Evolutionary conservation across 2,113 vertebrate genomes (phyloP).

Genomic region (Phycodurus eques): DNA sequence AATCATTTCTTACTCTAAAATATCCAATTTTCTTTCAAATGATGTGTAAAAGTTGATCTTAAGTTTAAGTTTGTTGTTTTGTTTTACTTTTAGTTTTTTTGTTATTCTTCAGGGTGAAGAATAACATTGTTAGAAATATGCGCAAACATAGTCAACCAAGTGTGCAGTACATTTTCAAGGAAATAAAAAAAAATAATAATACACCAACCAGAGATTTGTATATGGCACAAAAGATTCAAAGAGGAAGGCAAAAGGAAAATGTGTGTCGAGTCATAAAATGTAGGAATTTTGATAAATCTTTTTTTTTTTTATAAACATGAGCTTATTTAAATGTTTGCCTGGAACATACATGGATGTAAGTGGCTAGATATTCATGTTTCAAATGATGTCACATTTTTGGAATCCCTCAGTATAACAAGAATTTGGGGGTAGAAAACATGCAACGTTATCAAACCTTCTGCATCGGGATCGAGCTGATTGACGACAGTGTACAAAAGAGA

Average conservation of each 20-base stretch:
- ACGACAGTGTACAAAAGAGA: constrained; percentile 88
- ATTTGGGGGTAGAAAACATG: not conserved
- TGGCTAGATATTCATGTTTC: not conserved
- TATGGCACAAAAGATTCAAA: not conserved
- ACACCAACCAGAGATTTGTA: not conserved
- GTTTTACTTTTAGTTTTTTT: no score
- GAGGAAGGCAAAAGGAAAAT: no score
- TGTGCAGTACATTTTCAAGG: not conserved
- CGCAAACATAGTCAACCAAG: not conserved
- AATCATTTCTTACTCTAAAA: no score
- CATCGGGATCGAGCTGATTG: constrained; percentile 86
- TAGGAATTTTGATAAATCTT: no score
- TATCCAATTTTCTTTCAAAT: no score
- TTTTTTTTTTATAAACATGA: no score
- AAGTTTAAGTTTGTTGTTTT: no score
- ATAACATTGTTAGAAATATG: no score
- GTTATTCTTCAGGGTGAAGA: no score
- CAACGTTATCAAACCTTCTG: constrained; percentile 78
- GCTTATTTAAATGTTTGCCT: no score
- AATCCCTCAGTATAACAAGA: not conserved
- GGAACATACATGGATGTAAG: not conserved
- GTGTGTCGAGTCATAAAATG: no score
- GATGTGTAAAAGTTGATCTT: no score
- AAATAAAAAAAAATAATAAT: not conserved
- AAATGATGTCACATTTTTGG: not conserved